Base-by-base conservation (phyloP, 2,888 invertebrate species). In the Leptinotarsa haldemani region DNA sequence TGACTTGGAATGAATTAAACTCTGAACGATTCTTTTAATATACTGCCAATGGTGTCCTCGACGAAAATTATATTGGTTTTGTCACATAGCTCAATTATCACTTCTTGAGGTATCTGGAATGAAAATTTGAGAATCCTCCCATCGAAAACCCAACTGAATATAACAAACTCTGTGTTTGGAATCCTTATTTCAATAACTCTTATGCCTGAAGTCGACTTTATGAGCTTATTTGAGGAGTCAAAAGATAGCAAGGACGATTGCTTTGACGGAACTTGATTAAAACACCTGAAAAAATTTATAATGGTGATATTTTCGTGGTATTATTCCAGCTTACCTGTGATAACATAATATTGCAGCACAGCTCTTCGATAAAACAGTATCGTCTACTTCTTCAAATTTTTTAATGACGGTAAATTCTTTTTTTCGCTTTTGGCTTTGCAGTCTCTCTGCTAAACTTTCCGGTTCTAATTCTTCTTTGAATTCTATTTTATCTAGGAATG, bases 1-100 rank as follows among this genome's bases (percentile, higher is more conserved):
- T 56, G 46, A 22, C 13, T 56, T 4, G 4, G 40, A 67, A 40
- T 2, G 46, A 47, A 16, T 25, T 15, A 58, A 4, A 58, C 15
- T 18, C 61, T 67, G 56, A 77, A 73, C 67, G 75, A 71, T 56
- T 81, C 76, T 86, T 93, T 93, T 74, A 93, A 87, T 78, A 93
- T 90, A 84, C 92, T 92, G 80, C 93, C 93, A 78, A 90, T 85
- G 78, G 92, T 91, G 82, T 93, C 93, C 86, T 93, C 92, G 58
- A 92, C 92, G 70, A 93, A 90, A 81, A 93, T 89, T 64, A 81
- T 71, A n/a, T 73, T 76, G n/a, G 53, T 73, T 63, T 50, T 53
- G 69, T 88, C 86, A 87, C 88, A 72, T 87, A 88, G 85, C 88
- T 88, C 69, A 87, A 88, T 67, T 46, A 89, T 88, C 83, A 89